Conservation (phyloP, 92 coral and sea anemone genomes). For the Diadumene lineata region DNA sequence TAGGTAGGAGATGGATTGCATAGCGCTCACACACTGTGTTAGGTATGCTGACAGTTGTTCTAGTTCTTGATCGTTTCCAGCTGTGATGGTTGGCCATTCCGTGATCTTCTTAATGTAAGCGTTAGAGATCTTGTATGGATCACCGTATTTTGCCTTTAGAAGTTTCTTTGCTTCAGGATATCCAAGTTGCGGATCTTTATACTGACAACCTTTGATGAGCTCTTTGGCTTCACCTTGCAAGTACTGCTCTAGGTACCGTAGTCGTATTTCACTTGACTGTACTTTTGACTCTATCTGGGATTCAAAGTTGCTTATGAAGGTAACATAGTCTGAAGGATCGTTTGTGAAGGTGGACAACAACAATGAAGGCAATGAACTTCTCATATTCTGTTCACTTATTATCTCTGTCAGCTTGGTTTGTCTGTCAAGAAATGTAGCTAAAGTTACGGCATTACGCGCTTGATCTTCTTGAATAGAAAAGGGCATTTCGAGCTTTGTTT, state of each 20-base stretch:
- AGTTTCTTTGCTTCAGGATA: conserved; percentile 47
- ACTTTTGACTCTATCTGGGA: conserved; percentile 32
- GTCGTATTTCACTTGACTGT: conserved; percentile 8
- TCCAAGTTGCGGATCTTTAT: conserved; percentile 31
- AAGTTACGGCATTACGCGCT: background rate
- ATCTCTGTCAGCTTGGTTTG: conserved; percentile 42
- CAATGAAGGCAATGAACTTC: conserved; percentile 41
- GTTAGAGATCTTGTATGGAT: conserved; percentile 47
- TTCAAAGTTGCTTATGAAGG: conserved; percentile 36
- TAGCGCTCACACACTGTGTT: conserved; percentile 40
- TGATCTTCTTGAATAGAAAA: background rate
- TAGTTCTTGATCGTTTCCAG: conserved; percentile 26
- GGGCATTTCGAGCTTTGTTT: too few relatives aligned
- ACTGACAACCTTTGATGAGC: conserved; percentile 49
- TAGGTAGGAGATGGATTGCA: conserved; percentile 25
- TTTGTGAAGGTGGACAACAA: conserved; percentile 40
- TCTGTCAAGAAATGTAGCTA: conserved; percentile 21
- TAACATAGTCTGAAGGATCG: conserved; percentile 42
- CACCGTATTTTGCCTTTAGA: conserved; percentile 48
- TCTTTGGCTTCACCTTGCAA: conserved; percentile 43
- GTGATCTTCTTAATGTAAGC: conserved; percentile 38
- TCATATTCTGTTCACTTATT: conserved; percentile 37
- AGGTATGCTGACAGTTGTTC: conserved; percentile 41
- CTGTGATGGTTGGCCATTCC: conserved; percentile 30
- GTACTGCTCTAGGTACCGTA: conserved; percentile 50